Conservation (phyloP, 1,140 invertebrate genomes). For the Cyrtorhinus lividipennis region DNA sequence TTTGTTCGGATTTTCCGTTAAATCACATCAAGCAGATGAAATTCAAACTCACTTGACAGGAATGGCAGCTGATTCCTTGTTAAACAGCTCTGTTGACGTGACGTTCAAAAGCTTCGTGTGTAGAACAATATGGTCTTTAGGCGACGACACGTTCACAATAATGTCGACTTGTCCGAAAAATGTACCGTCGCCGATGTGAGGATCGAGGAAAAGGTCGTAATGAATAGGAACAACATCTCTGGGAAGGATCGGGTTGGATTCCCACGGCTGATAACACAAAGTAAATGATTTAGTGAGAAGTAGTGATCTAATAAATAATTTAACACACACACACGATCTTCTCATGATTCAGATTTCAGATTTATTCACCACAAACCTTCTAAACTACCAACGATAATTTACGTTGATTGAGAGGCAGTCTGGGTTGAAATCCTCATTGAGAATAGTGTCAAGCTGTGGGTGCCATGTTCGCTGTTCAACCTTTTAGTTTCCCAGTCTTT, state of each 20-base stretch:
- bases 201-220: slow-evolving; percentile 60
- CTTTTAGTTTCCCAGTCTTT: no score
- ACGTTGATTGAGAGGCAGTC: no score
- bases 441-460: no score
- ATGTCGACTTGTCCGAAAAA: slow-evolving; percentile 61
- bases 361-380: no score
- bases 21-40: no score
- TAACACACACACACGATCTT: no score
- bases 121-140: slow-evolving; percentile 46
- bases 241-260: slow-evolving; percentile 43
- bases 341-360: no score
- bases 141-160: slow-evolving; percentile 39
- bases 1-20: no score
- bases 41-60: slow-evolving; percentile 28
- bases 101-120: slow-evolving; percentile 52
- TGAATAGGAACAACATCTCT: slow-evolving; percentile 46
- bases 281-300: slow-evolving; percentile 1
- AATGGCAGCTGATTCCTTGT: slow-evolving; percentile 27
- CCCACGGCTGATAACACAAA: slow-evolving; percentile 23
- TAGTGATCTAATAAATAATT: no score
- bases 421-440: no score
- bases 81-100: slow-evolving; percentile 24
- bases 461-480: no score
- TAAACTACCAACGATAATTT: no score
- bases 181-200: slow-evolving; percentile 49